Base-by-base conservation (phyloP, 2,113 vertebrate genomes). In the Thinocorus orbignyianus region DNA sequence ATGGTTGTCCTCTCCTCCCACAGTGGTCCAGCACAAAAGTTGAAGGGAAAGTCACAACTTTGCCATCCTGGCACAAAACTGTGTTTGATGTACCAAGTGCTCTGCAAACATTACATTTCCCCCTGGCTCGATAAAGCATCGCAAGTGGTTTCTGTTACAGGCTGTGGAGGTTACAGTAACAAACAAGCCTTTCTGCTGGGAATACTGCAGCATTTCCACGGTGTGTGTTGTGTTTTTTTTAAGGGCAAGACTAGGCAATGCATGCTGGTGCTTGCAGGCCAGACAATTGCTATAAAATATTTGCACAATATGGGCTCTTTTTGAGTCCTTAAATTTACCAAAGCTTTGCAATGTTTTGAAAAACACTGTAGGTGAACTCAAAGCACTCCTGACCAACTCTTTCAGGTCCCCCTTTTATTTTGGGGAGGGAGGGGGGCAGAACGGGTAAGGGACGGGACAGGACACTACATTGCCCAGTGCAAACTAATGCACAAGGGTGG, bases 1-100 rank as follows among this genome's bases (percentile, higher is more conserved):
- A 3, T 6, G 46, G 42, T 6, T 51, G 14, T 44, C 54, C 6
- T n/a, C 10, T 41, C 41, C 24, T 62, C 37, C 44, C 15, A 4
- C 49, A 10, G 0, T 1, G 8, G 17, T 6, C 46, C 0, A 2
- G n/a, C 39, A 15, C 41, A 8, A 5, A 35, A 44, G 31, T 1
- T 60, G 39, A 3, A 4, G 28, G 42, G 33, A n/a, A n/a, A 66
- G 57, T 1, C 8, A 37, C 23, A 65, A 49, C 24, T 39, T 35
- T 2, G 2, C 37, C 4, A 0, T 20, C 30, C 52, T 54, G 69
- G 57, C 65, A 42, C 30, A n/a, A n/a, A 42, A 2, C 20, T 6
- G 49, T 13, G 48, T 24, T 51, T 23, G 70, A 64, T 44, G 41
- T 18, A n/a, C n/a, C 16, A 77, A 88, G 72, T 7, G 8, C 68